Evolutionary conservation across 2,113 vertebrate genomes (phyloP), one percentile per base, ranked within the genome.

Genomic region (Platysternon megacephalum): DNA sequence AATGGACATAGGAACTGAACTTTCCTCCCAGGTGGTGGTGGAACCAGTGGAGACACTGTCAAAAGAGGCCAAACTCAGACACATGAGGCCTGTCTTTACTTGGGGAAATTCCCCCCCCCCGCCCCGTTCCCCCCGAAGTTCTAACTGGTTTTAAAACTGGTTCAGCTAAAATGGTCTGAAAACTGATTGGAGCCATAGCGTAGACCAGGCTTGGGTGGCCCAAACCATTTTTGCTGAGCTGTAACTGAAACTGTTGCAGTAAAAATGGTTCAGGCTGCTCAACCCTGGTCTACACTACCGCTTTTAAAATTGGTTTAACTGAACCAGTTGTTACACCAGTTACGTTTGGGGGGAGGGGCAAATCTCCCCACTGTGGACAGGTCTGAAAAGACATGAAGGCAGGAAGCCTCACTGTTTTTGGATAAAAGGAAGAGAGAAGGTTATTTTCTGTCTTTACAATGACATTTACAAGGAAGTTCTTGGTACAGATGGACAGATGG

Each of bases 321-420:
- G 13, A 24, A 24, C 74, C 32, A 21, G 32, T 81, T 78, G 26
- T 79, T 81, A 91, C 91, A 87, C 58, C 48, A 52, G 10, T 56
- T 84, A 3, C 5, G 68, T 80, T 32, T 56, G 28, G 0, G 2
- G 53, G 6, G 58, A 0, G 0, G 76, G 89, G 89, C 2, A 0
- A 92, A 61, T 13, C 46, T 84, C 22, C 53, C 61, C 51, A 2
- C 0, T 1, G 4, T 22, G 11, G 26, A 55, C 51, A 76, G 48
- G 22, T 28, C 53, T 4, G 3, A 53, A 82, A 9, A 55, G 13
- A 81, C 78, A n/a, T 16, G 14, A 2, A 87, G 26, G 86, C 79
- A n/a, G 6, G 5, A 19, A 32, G 26, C 14, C 26, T n/a, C 52
- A 17, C 32, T 55, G 5, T 17, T 44, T 56, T n/a, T 22, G n/a